Base-by-base conservation (phyloP, 2,113 vertebrate genomes). In the Corythoichthys intestinalis region DNA sequence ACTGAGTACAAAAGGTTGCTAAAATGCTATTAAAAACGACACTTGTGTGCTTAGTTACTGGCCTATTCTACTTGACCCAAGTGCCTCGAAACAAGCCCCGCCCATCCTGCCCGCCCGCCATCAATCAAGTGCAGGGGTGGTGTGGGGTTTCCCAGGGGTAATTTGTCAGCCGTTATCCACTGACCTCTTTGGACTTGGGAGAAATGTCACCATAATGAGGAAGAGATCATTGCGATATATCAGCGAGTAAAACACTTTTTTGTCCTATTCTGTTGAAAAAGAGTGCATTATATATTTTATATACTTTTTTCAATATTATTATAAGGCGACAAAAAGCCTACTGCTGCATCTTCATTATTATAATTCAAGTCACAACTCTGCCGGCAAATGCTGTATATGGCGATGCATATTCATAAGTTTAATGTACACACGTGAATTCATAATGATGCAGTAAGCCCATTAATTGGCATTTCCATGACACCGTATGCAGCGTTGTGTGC, bases 321-420 rank as follows among this genome's bases (percentile, higher is more conserved):
- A 72, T 82, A 79, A 78, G 53, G 56, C 67, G 49, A 60, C 61
- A 14, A 69, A 77, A 65, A 70, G 69, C 67, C 61, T 9, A 65
- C 4, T 5, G 41, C 39, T 62, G 12, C 35, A 47, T 63, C 44
- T 63, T 63, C 28, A 28, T 15, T 72, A 79, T 92, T 91, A 87
- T 87, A 87, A 91, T 92, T 92, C 90, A 57, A 82, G 81, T 88
- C 92, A 92, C 90, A 83, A 90, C 86, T 88, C 89, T 82, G 84
- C 88, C 81, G 87, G 86, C 84, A 86, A 85, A 85, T 83, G 85
- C 86, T 86, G 74, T 85, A 78, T 81, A 78, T 81, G 80, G 65
- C 75, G 79, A 90, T 93, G 91, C 88, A 92, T 92, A 92, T 92
- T 92, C 88, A 93, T 93, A 86, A 91, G 92, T 92, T 92, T 92